Percentiles rank a stretch among this genome's conserved stretches.
Evolutionary conservation across 2,113 vertebrate genomes (phyloP).

Genomic region (Vanacampus margaritifer): DNA sequence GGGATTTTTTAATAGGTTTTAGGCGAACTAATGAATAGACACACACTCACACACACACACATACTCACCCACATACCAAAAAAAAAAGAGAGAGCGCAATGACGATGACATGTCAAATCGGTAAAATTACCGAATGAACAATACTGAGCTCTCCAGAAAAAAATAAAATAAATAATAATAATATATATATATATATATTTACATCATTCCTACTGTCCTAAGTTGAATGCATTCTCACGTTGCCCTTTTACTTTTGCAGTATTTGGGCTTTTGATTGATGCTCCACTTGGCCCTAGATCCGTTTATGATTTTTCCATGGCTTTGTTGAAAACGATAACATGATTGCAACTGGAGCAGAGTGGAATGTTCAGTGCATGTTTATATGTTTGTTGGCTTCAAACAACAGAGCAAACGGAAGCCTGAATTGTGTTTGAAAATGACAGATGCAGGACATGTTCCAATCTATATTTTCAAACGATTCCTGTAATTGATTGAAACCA

Average conservation of each 20-base stretch:
- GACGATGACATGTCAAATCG: no score
- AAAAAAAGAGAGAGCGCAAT: no score
- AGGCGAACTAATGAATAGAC: no score
- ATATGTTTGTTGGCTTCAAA: not conserved
- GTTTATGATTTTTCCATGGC: not conserved
- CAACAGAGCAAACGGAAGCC: not conserved
- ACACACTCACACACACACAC: no score
- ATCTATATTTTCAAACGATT: slow-evolving; percentile 55
- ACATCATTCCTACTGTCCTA: not conserved
- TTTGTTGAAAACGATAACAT: not conserved
- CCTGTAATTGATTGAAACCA: slow-evolving; percentile 58
- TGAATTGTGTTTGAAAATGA: slow-evolving; percentile 12
- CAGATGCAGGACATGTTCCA: slow-evolving; percentile 9
- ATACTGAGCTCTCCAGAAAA: no score
- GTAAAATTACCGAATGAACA: no score
- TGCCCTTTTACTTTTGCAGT: not conserved
- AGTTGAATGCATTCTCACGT: not conserved
- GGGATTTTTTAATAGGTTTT: no score
- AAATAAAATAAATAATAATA: no score
- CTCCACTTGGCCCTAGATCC: not conserved
- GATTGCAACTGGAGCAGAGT: not conserved
- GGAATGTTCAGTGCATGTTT: not conserved
- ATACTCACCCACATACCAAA: no score
- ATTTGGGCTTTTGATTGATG: not conserved
- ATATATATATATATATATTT: no score